These are phyloP conservation scores for Arctia plantaginis DNA, from an alignment of 2,888 invertebrate species.

Conservation along the genomic window DNA sequence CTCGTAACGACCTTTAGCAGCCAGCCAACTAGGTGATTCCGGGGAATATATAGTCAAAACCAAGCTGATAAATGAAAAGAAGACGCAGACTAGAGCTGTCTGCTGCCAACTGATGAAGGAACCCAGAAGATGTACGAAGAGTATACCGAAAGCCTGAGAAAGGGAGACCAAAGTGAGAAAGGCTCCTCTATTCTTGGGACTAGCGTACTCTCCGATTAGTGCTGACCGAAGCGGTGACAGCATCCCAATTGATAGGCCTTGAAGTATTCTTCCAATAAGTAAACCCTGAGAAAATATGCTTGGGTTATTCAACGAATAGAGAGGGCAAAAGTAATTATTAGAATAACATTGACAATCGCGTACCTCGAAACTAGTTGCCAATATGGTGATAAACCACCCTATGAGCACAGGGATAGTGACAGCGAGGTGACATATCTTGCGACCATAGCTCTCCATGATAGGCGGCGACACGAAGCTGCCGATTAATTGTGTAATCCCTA, in stretches of 20 bases:
- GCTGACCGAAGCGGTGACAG: constrained; percentile 78
- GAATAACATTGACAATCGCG: constrained; percentile 1
- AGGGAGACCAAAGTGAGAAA: constrained; percentile 86
- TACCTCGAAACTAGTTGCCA: constrained; percentile 71
- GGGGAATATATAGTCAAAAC: constrained; percentile 74
- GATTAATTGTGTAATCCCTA: constrained; percentile 65
- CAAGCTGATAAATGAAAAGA: constrained; percentile 78
- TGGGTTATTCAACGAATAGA: neutral
- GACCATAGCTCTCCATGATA: constrained; percentile 84
- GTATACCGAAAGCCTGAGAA: constrained; percentile 86
- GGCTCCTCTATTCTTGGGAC: constrained; percentile 86
- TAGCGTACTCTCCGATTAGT: constrained; percentile 84
- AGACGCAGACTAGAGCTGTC: constrained; percentile 79
- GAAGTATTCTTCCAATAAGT: constrained; percentile 65
- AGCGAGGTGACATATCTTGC: constrained; percentile 80
- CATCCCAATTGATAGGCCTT: constrained; percentile 82
- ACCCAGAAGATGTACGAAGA: constrained; percentile 87
- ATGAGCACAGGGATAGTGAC: constrained; percentile 78
- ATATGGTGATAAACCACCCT: constrained; percentile 84
- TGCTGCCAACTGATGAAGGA: constrained; percentile 84
- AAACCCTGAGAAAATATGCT: constrained; percentile 58
- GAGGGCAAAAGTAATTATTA: neutral
- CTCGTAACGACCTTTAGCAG: constrained; percentile 78
- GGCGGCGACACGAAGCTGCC: constrained; percentile 70
- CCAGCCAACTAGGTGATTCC: constrained; percentile 88